Conservation (phyloP, 2,888 invertebrate species). For the Incurvaria masculella region DNA sequence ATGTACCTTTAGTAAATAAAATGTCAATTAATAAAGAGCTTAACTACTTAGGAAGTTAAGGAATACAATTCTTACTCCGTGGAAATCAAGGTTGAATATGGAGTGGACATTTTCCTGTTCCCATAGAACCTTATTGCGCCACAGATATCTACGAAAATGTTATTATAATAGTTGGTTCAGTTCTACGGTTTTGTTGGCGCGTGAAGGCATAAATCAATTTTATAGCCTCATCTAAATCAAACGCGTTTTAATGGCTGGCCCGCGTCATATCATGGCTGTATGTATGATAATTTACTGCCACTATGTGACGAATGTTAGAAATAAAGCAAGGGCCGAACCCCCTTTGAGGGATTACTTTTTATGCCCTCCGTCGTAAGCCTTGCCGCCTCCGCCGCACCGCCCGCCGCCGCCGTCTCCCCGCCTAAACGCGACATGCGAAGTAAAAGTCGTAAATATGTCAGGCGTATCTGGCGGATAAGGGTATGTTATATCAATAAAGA, state of each 20-base stretch:
- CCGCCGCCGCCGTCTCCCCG: slow-evolving; percentile 24
- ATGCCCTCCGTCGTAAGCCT: slow-evolving; percentile 2
- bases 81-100: neutral
- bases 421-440: slow-evolving; percentile 54
- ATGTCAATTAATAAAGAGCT: neutral
- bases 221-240: slow-evolving; percentile 60
- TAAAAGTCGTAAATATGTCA: slow-evolving; percentile 54
- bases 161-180: slow-evolving; percentile 58
- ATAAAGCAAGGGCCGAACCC: slow-evolving; percentile 45
- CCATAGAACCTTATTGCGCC: slow-evolving; percentile 9
- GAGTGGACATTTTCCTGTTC: neutral
- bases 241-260: slow-evolving; percentile 59
- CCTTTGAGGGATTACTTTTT: slow-evolving; percentile 13
- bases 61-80: neutral
- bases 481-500: slow-evolving; percentile 36
- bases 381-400: slow-evolving; percentile 17
- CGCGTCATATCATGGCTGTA: slow-evolving; percentile 57
- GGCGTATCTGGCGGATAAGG: slow-evolving; percentile 32
- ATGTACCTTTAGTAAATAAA: neutral
- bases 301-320: slow-evolving; percentile 60
- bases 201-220: slow-evolving; percentile 59
- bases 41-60: neutral
- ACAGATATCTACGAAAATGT: slow-evolving; percentile 57
- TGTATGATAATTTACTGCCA: slow-evolving; percentile 58
- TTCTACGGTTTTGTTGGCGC: slow-evolving; percentile 54